A percentile compares a stretch with the other conserved stretches of the same genome.
Conservation (phyloP, 2,113 vertebrate genomes). For the Elephantulus edwardii region DNA sequence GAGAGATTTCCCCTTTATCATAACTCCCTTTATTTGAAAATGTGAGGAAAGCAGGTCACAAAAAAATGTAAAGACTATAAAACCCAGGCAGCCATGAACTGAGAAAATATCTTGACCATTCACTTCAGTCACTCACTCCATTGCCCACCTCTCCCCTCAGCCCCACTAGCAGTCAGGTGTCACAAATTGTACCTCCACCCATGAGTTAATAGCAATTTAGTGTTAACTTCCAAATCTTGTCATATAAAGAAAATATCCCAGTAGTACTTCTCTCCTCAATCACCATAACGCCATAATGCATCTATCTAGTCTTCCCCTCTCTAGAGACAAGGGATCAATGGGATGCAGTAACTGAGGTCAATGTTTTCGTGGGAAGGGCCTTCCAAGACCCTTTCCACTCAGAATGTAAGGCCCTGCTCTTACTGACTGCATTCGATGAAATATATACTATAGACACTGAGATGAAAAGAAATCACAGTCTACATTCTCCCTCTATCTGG, state of each 20-base stretch:
- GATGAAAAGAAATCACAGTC: not conserved
- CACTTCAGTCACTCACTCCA: not conserved
- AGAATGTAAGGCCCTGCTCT: not conserved
- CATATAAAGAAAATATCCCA: not conserved
- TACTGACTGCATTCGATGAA: not conserved
- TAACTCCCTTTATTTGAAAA: not conserved
- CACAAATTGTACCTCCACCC: not conserved
- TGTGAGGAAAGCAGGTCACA: not conserved
- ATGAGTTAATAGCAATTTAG: not conserved
- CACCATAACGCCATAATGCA: not conserved
- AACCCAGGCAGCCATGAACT: not conserved
- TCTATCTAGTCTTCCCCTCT: not conserved
- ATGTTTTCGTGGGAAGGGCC: not conserved
- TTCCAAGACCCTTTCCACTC: not conserved
- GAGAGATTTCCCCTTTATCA: not conserved
- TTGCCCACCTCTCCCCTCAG: not conserved
- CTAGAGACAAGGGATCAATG: not conserved
- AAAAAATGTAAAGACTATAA: not conserved
- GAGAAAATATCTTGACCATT: not conserved
- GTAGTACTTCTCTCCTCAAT: not conserved
- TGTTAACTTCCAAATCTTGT: not conserved
- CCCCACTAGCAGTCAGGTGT: not conserved
- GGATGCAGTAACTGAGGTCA: not conserved
- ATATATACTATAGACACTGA: not conserved
- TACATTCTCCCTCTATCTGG: not conserved